Conservation (phyloP, 2,113 vertebrate species). For the Camelus dromedarius region DNA sequence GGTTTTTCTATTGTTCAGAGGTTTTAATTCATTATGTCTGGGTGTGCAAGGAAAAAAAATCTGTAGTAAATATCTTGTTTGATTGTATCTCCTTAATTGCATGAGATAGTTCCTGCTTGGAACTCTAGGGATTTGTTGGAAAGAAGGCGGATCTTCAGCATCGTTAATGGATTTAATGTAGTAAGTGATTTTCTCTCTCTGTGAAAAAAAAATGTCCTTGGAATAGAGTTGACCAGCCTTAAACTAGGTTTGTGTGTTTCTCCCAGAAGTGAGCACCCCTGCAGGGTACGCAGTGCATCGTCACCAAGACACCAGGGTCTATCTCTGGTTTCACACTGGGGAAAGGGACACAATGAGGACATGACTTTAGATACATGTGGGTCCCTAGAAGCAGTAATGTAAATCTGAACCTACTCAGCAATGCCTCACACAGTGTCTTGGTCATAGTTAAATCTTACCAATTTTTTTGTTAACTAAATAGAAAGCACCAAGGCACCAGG, state of each 20-base stretch:
- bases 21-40: conserved; percentile 79
- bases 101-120: conserved; percentile 69
- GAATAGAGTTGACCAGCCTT: background rate
- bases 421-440: background rate
- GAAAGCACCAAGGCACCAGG: background rate
- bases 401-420: too few species aligned
- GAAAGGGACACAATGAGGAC: background rate
- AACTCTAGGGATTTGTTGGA: conserved; percentile 65
- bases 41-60: conserved; percentile 62
- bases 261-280: background rate
- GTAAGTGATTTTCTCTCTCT: conserved; percentile 38
- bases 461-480: background rate
- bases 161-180: conserved; percentile 66
- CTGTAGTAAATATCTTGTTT: conserved; percentile 79
- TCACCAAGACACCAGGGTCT: rapidly evolving
- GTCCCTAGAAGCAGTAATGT: background rate
- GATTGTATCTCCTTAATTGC: conserved; percentile 83
- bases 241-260: background rate
- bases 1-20: conserved; percentile 70
- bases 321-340: rapidly evolving
- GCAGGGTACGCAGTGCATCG: rapidly evolving
- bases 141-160: background rate
- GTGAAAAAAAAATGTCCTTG: background rate
- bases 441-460: background rate
- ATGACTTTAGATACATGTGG: rapidly evolving